Percentiles rank a stretch among this genome's conserved stretches.
phyloP scores from a whole-genome alignment of 2,113 vertebrate genomes.

The Dicaeum eximium region DNA sequence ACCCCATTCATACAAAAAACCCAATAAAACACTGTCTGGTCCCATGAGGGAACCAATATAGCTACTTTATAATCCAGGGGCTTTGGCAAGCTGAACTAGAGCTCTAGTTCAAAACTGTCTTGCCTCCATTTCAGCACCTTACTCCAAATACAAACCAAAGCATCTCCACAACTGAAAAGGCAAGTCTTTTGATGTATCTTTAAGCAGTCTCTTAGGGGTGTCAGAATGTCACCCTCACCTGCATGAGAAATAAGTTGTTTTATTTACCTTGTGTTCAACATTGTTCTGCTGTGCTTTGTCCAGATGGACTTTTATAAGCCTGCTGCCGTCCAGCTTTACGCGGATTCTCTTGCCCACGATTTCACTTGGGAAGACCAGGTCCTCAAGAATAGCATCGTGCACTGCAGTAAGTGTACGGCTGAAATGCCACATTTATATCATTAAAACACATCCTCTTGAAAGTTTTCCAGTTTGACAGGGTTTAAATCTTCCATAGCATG shows the following conservation, averaged over 20 bases:
- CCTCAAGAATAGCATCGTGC: constrained; percentile 96
- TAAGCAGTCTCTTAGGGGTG: background rate
- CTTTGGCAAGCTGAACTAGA: background rate
- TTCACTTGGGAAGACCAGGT: constrained; percentile 97
- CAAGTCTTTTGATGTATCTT: background rate
- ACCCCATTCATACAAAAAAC: background rate
- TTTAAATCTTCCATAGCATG: background rate
- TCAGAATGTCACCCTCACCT: background rate
- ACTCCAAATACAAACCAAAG: background rate
- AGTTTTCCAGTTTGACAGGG: background rate
- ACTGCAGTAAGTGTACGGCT: constrained; percentile 95
- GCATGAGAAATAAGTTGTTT: background rate
- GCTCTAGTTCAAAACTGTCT: background rate
- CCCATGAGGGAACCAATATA: background rate
- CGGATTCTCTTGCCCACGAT: constrained; percentile 97
- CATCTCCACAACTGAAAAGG: background rate
- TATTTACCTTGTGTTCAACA: constrained; percentile 93
- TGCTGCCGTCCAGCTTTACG: constrained; percentile 92
- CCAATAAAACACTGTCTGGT: background rate
- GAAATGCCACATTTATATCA: background rate
- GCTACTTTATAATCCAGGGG: background rate
- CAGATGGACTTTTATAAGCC: constrained; percentile 97
- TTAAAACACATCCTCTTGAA: background rate
- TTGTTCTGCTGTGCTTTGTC: constrained; percentile 99
- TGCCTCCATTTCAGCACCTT: background rate